Evolutionary conservation across 2,113 vertebrate genomes (phyloP).

Genomic region (Eonycteris spelaea): DNA sequence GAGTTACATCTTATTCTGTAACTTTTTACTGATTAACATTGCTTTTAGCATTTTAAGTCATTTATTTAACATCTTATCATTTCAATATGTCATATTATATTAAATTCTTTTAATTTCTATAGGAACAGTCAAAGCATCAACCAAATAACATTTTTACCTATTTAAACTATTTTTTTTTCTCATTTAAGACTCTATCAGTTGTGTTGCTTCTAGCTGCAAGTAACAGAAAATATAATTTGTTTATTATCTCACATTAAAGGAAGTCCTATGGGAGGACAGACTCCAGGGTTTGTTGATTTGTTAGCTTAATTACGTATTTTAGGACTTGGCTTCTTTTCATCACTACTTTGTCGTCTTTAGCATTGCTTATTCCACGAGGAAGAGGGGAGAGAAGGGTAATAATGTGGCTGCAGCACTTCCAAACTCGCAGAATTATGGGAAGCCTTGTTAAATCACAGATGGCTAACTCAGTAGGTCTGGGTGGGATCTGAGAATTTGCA

Average conservation of each 20-base stretch:
- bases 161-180: background rate
- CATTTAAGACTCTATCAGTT: background rate
- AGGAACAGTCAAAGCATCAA: background rate
- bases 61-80: background rate
- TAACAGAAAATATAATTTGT: background rate
- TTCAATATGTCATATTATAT: background rate
- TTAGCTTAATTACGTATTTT: background rate
- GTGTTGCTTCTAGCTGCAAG: conserved; percentile 4
- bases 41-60: background rate
- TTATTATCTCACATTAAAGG: background rate
- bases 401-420: background rate
- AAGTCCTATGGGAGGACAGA: background rate
- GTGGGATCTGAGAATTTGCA: background rate
- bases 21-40: background rate
- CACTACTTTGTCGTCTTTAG: background rate
- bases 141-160: background rate
- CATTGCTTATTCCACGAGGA: background rate
- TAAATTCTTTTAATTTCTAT: background rate
- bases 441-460: background rate
- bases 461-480: background rate
- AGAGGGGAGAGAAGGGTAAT: background rate
- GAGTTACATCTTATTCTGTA: background rate
- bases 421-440: background rate
- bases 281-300: background rate
- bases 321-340: background rate